Evolutionary conservation across 2,888 invertebrate species (phyloP), one percentile per base, ranked within the genome.

Genomic region (Stenurella melanura): DNA sequence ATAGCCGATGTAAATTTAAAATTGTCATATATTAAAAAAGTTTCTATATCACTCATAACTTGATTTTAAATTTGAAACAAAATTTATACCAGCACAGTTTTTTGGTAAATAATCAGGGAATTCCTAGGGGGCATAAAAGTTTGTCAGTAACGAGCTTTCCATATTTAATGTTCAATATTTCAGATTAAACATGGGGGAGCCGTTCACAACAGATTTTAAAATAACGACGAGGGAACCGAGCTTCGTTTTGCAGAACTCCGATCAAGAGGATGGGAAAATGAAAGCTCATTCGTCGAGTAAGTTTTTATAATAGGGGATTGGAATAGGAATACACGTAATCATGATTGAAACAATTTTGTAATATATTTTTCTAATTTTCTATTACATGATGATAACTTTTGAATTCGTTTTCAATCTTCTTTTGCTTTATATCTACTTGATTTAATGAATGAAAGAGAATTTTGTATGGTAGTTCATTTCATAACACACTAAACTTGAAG

Each of bases 221-320:
- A 87, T 90, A 70, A 87, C 89, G 3, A 89, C 89, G 9, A 83
- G 88, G 74, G 90, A 90, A 79, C 89, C 89, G 11, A 89, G 90
- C 82, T 90, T 89, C 74, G 87, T 89, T 10, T 76, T 89, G 30
- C 89, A 89, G 78, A 89, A 88, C 80, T 82, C 86, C n/a, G 89
- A 90, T 64, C 86, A 82, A 68, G 89, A 89, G 21, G 89, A 90
- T 57, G 79, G 79, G 15, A 90, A 90, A 84, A 88, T 90, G 87
- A 90, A 90, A 78, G 89, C 90, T 0, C 90, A 90, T 82, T 89
- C 89, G 3, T 90, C 90, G 50, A 89, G 90, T 89, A 85, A 87
- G 87, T 73, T 21, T 73, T n/a, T n/a, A n/a, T 26, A 4, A 57
- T 17, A 4, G 7, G 30, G 30, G 30, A 34, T 0, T 34, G 30